Evolutionary conservation across 37 sponge, comb jelly and placozoan species (phyloP).

Genomic region (Beroe forskalii): DNA sequence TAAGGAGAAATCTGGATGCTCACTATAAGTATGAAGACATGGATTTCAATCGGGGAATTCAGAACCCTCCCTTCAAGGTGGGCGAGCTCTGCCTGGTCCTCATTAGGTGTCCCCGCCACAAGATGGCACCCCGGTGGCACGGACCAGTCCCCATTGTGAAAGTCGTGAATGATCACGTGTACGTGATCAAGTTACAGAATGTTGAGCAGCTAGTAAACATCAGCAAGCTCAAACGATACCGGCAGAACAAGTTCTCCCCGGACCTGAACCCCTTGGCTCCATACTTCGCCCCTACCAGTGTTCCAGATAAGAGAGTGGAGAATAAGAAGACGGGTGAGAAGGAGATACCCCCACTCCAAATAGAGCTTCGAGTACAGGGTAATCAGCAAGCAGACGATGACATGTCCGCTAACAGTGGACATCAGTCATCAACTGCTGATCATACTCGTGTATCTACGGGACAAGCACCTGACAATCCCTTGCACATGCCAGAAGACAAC

Average conservation of each 20-base stretch:
- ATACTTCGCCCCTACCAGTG: not conserved
- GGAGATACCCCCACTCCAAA: not conserved
- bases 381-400: not conserved
- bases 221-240: conserved; percentile 12
- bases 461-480: not conserved
- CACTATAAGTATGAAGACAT: not conserved
- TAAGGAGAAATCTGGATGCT: not conserved
- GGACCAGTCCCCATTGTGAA: not conserved
- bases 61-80: not conserved
- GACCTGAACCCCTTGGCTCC: not conserved
- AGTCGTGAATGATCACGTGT: not conserved
- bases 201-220: not conserved
- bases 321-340: not conserved
- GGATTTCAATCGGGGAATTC: not conserved
- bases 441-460: not conserved
- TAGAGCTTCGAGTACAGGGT: not conserved
- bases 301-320: not conserved
- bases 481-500: not conserved
- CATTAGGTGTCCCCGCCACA: not conserved
- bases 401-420: not conserved
- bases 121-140: not conserved
- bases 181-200: not conserved
- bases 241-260: not conserved
- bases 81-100: not conserved
- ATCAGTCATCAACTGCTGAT: not conserved